Base-by-base conservation (phyloP, 2,113 vertebrate species). In the Sceloporus tristichus region DNA sequence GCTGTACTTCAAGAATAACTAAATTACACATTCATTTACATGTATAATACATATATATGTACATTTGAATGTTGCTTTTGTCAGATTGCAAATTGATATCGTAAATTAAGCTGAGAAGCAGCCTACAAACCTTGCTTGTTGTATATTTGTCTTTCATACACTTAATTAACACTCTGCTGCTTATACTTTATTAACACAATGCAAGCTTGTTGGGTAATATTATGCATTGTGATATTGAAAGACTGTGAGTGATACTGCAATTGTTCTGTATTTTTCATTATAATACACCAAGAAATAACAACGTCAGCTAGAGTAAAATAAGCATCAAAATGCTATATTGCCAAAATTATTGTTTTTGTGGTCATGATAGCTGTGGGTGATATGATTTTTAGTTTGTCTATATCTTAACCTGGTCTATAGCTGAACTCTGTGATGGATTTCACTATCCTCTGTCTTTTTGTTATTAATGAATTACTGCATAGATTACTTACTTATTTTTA, bases 11-110 rank as follows among this genome's bases (percentile, higher is more conserved):
- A 90, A 54, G 27, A 79, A 87, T 85, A 94, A 93, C 80, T 89
- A 91, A 93, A 91, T 90, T 93, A 91, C 79, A 86, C 87, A 73
- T 92, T 93, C 18, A 86, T 94, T 90, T 91, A 59, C 66, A 89
- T 91, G 78, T 29, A 85, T 85, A 93, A 94, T 89, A 70, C 91
- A 82, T 13, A 62, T 13, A 62, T 9, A 59, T 13, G 16, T 13
- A 62, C 59, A 62, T 14, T 62, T 92, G 66, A 89, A 88, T 88
- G 82, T 38, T 86, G n/a, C 27, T 83, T 84, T 85, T 89, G 66
- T 90, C 79, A 90, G 4, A 90, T 89, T 90, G 76, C 78, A 56
- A 88, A 88, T 93, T 93, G 91, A 94, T 79, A 73, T 90, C 70
- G 89, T 74, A 84, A 29, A 85, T 19, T 73, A 94, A 85, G 4